These are phyloP conservation scores for Triplophysa bombifrons DNA, from an alignment of 2,797 vertebrate species.

Conservation along the genomic window DNA sequence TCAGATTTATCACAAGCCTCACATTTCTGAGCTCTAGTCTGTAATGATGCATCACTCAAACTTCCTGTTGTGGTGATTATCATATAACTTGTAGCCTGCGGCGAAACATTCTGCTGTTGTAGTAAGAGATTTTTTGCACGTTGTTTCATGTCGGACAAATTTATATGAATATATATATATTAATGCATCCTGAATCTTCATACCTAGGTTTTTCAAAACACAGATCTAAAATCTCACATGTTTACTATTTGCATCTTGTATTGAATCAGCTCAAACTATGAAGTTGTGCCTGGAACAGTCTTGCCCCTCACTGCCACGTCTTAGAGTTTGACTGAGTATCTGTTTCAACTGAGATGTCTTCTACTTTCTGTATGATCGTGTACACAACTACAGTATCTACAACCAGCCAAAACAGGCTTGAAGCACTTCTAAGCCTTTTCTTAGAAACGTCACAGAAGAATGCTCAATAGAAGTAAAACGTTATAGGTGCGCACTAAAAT, in stretches of 20 bases:
- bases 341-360: background rate
- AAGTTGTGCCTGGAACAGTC: conserved; percentile 3
- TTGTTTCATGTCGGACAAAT: too few species aligned
- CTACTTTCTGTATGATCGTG: conserved; percentile 1
- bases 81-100: background rate
- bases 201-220: background rate
- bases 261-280: background rate
- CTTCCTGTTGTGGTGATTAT: conserved; percentile 27
- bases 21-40: conserved; percentile 19
- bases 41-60: background rate
- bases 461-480: conserved; percentile 22
- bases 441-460: conserved; percentile 45
- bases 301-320: background rate
- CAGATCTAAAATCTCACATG: background rate
- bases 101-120: background rate
- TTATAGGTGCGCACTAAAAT: conserved; percentile 21
- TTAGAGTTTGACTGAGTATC: conserved; percentile 9
- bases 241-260: background rate
- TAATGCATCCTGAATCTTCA: too few species aligned
- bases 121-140: too few species aligned
- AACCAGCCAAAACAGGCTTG: conserved; percentile 13
- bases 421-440: conserved; percentile 34
- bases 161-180: too few species aligned
- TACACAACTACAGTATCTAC: background rate
- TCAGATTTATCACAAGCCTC: conserved; percentile 41